These are phyloP conservation scores for Campylorhamphus procurvoides DNA, from an alignment of 2,113 vertebrate genomes.

Conservation along the genomic window DNA sequence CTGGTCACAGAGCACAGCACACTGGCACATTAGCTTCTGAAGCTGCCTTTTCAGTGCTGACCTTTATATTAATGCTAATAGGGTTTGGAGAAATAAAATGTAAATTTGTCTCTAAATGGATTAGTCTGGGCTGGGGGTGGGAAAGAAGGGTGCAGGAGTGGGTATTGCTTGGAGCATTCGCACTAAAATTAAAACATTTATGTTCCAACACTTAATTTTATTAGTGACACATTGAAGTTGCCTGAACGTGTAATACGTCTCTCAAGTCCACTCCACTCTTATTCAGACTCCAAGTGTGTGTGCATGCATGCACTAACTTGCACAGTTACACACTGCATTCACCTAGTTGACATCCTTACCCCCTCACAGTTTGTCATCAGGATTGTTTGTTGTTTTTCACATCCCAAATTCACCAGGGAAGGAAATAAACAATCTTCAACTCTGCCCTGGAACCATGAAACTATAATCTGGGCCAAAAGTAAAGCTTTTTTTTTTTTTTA, in stretches of 20 bases:
- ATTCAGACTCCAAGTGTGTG: not conserved
- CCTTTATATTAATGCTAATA: constrained; percentile 75
- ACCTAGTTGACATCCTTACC: not conserved
- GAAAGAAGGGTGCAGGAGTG: constrained; percentile 11
- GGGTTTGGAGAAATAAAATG: constrained; percentile 75
- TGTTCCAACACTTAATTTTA: constrained; percentile 75
- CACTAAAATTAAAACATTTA: constrained; percentile 73
- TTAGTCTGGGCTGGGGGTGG: constrained; percentile 66
- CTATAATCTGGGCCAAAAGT: not conserved
- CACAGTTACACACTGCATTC: not conserved
- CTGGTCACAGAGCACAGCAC: constrained; percentile 56
- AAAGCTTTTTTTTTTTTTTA: not conserved
- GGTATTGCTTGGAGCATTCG: constrained; percentile 58
- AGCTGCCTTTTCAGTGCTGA: constrained; percentile 60
- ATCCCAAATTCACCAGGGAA: not conserved
- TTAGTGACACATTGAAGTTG: constrained; percentile 62
- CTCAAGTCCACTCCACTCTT: not conserved
- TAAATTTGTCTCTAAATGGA: constrained; percentile 75
- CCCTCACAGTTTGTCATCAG: not conserved
- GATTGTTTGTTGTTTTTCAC: not conserved
- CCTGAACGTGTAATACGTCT: constrained; percentile 46
- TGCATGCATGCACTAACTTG: not conserved
- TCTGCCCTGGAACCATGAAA: not conserved
- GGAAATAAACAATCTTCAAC: not conserved
- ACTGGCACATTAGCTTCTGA: constrained; percentile 65